A percentile compares a stretch with the other conserved stretches of the same genome.
These are phyloP conservation scores for Oenanthe oenanthe DNA, from an alignment of 2,113 vertebrate species.

Conservation along the genomic window DNA sequence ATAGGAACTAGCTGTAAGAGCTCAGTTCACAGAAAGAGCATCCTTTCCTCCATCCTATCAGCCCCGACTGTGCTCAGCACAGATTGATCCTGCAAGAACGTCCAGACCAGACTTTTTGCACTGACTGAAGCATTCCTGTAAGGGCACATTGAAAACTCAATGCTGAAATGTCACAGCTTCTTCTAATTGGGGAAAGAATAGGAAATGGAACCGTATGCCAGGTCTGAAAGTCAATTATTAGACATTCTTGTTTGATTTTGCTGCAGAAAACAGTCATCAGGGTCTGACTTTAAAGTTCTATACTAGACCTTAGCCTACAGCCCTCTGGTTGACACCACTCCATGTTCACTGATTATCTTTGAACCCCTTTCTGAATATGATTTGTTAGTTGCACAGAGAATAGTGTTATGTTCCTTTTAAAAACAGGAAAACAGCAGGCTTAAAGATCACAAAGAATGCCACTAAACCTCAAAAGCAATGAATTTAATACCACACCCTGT, in stretches of 20 bases:
- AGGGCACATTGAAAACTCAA: background rate
- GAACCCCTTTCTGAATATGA: background rate
- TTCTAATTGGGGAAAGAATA: background rate
- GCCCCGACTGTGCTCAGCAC: background rate
- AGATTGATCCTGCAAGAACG: background rate
- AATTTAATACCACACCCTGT: background rate
- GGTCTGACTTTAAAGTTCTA: background rate
- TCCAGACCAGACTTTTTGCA: background rate
- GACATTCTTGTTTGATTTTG: background rate
- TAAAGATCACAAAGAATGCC: background rate
- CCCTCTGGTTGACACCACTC: background rate
- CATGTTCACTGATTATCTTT: background rate
- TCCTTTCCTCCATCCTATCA: background rate
- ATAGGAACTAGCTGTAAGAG: background rate
- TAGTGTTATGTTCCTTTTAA: background rate
- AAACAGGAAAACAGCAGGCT: background rate
- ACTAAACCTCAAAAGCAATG: background rate
- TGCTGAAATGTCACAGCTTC: background rate
- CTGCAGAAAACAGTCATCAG: background rate
- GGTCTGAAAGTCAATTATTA: background rate
- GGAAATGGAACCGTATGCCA: background rate
- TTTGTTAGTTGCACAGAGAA: background rate
- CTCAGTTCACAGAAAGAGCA: background rate
- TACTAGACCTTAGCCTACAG: background rate
- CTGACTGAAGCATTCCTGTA: background rate